phyloP scores from a whole-genome alignment of 2,797 vertebrate species.

The Phrynocephalus vlangalii region DNA sequence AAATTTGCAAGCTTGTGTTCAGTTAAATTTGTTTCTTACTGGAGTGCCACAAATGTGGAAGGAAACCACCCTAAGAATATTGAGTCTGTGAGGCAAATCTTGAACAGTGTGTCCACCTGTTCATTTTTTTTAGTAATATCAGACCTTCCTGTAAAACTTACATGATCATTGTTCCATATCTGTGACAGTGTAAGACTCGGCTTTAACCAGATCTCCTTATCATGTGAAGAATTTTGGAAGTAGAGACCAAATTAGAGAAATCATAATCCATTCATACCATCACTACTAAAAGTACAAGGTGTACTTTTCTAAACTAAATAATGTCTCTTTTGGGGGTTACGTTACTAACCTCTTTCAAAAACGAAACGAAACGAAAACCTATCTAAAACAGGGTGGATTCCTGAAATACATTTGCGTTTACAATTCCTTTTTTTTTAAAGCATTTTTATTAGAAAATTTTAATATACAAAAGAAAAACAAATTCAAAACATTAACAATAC shows the following conservation, averaged over 20 bases:
- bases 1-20: too few species aligned
- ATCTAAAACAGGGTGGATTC: not conserved
- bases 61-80: too few species aligned
- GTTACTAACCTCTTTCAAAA: not conserved
- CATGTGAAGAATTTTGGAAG: not conserved
- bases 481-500: too few species aligned
- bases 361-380: not conserved
- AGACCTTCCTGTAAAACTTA: not conserved
- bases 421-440: too few species aligned
- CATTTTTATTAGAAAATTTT: too few species aligned
- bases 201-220: not conserved
- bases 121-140: not conserved
- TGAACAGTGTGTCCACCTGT: too few species aligned
- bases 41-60: too few species aligned
- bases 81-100: too few species aligned
- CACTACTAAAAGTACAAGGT: not conserved
- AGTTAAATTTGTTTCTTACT: too few species aligned
- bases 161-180: too few species aligned
- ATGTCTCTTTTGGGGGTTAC: not conserved
- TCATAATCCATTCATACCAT: not conserved
- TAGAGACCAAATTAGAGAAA: not conserved
- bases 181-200: not conserved
- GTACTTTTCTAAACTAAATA: not conserved
- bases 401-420: not conserved
- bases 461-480: too few species aligned